These are phyloP conservation scores for Irena cyanogastra DNA, from an alignment of 2,113 vertebrate species.

Conservation along the genomic window DNA sequence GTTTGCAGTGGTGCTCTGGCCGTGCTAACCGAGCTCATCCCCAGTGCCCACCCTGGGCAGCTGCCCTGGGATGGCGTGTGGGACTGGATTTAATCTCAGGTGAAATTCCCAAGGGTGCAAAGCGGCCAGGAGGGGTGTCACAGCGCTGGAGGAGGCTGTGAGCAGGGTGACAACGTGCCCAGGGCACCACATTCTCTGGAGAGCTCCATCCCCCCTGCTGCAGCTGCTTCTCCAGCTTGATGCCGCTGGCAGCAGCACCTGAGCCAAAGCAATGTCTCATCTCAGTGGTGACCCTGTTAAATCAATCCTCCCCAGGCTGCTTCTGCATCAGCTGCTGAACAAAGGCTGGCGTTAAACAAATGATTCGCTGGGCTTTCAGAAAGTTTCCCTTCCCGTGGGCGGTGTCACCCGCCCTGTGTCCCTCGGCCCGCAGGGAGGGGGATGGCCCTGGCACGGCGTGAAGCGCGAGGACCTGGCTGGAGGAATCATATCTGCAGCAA, in stretches of 20 bases:
- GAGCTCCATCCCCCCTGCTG: neutral
- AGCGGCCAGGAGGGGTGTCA: neutral
- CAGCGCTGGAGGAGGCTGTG: neutral
- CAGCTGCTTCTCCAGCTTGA: neutral
- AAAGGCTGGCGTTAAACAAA: neutral
- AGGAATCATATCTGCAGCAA: neutral
- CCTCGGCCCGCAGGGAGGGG: fast-evolving
- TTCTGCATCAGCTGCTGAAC: neutral
- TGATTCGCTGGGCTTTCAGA: neutral
- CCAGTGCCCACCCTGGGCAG: neutral
- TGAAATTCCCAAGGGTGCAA: neutral
- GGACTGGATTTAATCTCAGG: neutral
- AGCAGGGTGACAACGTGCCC: fast-evolving
- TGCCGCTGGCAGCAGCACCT: neutral
- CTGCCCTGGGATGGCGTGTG: neutral
- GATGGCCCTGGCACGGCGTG: neutral
- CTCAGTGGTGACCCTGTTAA: neutral
- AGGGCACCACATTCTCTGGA: neutral
- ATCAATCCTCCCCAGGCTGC: neutral
- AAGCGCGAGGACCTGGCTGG: neutral
- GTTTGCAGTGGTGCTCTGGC: neutral
- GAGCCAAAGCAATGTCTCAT: neutral
- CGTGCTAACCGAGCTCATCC: neutral
- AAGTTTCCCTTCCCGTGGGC: neutral
- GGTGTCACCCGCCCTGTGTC: fast-evolving